A percentile compares a stretch with the other conserved stretches of the same genome.
These are phyloP conservation scores for Ormyrus nitidulus DNA, from an alignment of 2,888 invertebrate genomes.

Conservation along the genomic window DNA sequence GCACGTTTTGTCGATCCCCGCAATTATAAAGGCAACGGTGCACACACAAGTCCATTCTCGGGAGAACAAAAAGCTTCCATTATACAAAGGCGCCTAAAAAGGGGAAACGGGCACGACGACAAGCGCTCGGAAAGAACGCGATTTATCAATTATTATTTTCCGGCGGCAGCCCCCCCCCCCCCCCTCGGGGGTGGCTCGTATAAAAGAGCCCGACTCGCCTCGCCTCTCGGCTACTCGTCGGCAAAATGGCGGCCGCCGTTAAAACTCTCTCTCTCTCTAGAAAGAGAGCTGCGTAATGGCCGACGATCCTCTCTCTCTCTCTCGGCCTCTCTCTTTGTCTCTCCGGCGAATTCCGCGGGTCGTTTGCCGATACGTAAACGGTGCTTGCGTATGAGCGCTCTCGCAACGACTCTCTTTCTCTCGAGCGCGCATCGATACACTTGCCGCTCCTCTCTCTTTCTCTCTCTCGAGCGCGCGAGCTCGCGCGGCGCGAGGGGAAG, in stretches of 20 bases:
- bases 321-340: constrained; percentile 21
- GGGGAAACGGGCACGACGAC: too few species aligned
- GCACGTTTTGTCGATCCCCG: too few species aligned
- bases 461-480: constrained; percentile 42
- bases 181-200: not conserved
- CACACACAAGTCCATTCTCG: too few species aligned
- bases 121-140: too few species aligned
- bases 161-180: not conserved
- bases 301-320: constrained; percentile 19
- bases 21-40: too few species aligned
- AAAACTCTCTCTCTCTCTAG: constrained; percentile 21
- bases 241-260: constrained; percentile 58
- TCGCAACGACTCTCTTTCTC: not conserved
- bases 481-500: constrained; percentile 17
- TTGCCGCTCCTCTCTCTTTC: constrained; percentile 53
- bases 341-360: constrained; percentile 40
- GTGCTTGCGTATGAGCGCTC: not conserved
- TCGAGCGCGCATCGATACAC: constrained; percentile 44
- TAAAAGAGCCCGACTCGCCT: not conserved
- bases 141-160: too few species aligned
- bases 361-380: constrained; percentile 50
- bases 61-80: too few species aligned
- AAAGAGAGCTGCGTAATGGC: constrained; percentile 41
- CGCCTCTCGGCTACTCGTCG: constrained; percentile 21
- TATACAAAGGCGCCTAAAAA: too few species aligned